Evolutionary conservation across 2,113 vertebrate species (phyloP).

Genomic region (Fregata magnificens): DNA sequence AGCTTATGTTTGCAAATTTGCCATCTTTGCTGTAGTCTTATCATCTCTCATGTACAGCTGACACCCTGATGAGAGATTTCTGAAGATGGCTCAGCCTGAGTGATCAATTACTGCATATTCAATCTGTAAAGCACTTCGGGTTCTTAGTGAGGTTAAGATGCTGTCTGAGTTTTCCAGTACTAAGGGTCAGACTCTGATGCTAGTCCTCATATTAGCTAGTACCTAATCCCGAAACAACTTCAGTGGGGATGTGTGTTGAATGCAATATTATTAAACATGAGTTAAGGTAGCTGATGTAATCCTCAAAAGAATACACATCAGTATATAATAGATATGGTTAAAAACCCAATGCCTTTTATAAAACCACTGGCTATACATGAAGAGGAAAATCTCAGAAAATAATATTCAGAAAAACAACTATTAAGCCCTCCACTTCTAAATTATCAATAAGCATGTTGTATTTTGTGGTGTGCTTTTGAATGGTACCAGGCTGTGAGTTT

Average conservation of each 20-base stretch:
- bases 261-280: background rate
- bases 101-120: background rate
- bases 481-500: background rate
- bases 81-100: background rate
- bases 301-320: background rate
- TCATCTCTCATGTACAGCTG: background rate
- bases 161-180: background rate
- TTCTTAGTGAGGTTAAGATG: background rate
- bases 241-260: background rate
- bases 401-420: background rate
- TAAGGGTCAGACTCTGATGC: background rate
- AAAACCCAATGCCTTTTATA: background rate
- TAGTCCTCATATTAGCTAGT: background rate
- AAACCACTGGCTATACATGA: background rate
- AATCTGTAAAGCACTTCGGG: background rate
- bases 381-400: background rate
- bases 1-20: background rate
- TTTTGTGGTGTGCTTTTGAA: background rate
- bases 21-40: background rate
- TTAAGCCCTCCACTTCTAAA: background rate
- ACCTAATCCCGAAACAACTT: background rate
- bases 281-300: background rate
- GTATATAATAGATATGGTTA: background rate
- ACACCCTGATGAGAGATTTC: background rate
- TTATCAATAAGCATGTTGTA: background rate